Evolutionary conservation across 2,113 vertebrate species (phyloP), one percentile per base, ranked within the genome.

Genomic region (Paramisgurnus dabryanus): DNA sequence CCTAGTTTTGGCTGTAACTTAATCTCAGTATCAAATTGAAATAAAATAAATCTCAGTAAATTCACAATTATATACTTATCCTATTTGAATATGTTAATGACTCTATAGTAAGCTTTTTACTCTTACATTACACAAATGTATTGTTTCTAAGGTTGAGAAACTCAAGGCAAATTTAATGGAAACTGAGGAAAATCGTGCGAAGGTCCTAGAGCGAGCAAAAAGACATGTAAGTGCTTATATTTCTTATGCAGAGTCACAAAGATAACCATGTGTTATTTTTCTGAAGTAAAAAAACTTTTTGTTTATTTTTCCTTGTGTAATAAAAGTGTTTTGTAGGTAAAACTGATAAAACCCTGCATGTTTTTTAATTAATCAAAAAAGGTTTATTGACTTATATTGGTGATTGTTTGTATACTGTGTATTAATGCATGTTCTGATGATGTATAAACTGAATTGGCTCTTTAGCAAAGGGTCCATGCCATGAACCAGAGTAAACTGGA

Each of bases 401-500:
- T 1, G 27, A 34, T 34, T 47, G 71, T 64, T 5, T 67, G 47
- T 27, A 34, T 80, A 11, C 49, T 41, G 3, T 47, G 12, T 11
- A 5, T 50, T 22, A 22, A 34, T 13, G 13, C 49, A 10, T 75
- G 8, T 12, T 11, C 9, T 18, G 50, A 18, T 13, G 1, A 49
- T 50, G 50, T 0, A 73, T 3, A 53, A 10, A 7, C n/a, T 63
- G 0, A 7, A 12, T 13, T 57, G 18, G 78, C 86, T 82, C 63
- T 88, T 6, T 89, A 96, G 95, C 92, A 94, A 92, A 86, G 87
- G 41, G 92, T 96, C 70, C 88, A 95, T 50, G 88, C 93, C 73
- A 89, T 87, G 85, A 96, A 96, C 87, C 91, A 94, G 85, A 86
- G 90, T 80, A 94, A 92, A 74, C 90, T 90, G 73, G 94, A 95